These are phyloP conservation scores for Fratercula arctica DNA, from an alignment of 2,797 vertebrate species.

Conservation along the genomic window DNA sequence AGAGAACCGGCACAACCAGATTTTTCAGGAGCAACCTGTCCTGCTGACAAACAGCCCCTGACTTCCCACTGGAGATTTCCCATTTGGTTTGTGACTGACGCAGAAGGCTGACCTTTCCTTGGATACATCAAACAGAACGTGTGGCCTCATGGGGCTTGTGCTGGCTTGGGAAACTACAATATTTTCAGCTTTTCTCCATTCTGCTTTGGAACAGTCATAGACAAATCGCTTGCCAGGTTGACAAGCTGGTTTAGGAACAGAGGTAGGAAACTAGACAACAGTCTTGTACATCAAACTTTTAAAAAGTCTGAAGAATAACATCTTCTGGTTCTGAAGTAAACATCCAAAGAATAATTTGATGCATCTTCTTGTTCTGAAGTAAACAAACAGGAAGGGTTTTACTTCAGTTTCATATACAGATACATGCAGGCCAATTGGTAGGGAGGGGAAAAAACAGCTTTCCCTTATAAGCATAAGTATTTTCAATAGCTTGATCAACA, in stretches of 20 bases:
- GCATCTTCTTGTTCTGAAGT: background rate
- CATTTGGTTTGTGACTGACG: background rate
- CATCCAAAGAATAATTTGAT: background rate
- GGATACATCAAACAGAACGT: background rate
- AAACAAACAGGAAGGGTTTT: background rate
- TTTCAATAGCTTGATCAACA: background rate
- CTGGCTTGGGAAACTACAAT: background rate
- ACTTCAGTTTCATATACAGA: background rate
- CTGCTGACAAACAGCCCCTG: background rate
- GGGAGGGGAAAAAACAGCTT: background rate
- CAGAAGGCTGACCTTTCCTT: constrained; percentile 26
- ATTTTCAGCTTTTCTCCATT: background rate
- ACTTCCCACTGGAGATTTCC: background rate
- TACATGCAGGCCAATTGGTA: background rate
- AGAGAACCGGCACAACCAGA: background rate
- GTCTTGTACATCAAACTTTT: background rate
- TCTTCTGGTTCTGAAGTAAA: background rate
- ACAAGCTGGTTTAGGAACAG: background rate
- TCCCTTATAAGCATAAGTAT: background rate
- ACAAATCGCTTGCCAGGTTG: background rate
- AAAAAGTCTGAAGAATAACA: background rate
- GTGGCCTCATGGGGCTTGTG: fast-evolving
- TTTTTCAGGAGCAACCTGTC: background rate
- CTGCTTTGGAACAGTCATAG: background rate
- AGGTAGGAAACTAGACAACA: background rate